These are phyloP conservation scores for Prostheceraeus crozeri DNA, from an alignment of 2,888 invertebrate species.

Conservation along the genomic window DNA sequence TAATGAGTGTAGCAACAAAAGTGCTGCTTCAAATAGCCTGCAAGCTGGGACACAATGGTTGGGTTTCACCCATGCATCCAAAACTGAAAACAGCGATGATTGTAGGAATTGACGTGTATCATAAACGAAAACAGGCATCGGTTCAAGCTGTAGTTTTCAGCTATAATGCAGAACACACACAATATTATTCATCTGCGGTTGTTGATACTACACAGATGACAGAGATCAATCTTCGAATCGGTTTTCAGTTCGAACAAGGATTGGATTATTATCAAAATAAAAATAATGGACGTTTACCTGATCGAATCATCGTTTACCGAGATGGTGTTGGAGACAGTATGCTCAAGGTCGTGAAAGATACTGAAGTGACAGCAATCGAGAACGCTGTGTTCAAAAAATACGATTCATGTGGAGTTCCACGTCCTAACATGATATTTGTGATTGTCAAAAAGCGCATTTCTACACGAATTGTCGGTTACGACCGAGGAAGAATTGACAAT, in stretches of 20 bases:
- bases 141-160: slow-evolving; percentile 77
- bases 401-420: neutral
- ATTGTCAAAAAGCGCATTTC: slow-evolving; percentile 22
- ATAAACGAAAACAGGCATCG: slow-evolving; percentile 63
- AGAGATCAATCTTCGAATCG: slow-evolving; percentile 63
- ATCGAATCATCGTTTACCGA: slow-evolving; percentile 74
- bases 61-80: slow-evolving; percentile 63
- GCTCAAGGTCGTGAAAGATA: slow-evolving; percentile 42
- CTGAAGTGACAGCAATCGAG: neutral
- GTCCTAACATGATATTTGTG: slow-evolving; percentile 13
- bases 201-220: slow-evolving; percentile 68
- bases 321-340: slow-evolving; percentile 67
- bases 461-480: neutral
- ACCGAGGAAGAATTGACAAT: slow-evolving; percentile 46
- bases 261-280: slow-evolving; percentile 38
- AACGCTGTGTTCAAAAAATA: slow-evolving; percentile 1
- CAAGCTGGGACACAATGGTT: slow-evolving; percentile 82
- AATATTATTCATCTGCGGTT: slow-evolving; percentile 72
- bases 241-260: neutral
- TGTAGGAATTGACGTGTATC: slow-evolving; percentile 76
- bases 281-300: slow-evolving; percentile 65
- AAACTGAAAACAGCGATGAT: slow-evolving; percentile 63
- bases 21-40: slow-evolving; percentile 84
- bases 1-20: slow-evolving; percentile 77
- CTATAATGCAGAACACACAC: slow-evolving; percentile 65